Conservation (phyloP, 2,888 invertebrate genomes). For the Acanthosepion pharaonis region DNA sequence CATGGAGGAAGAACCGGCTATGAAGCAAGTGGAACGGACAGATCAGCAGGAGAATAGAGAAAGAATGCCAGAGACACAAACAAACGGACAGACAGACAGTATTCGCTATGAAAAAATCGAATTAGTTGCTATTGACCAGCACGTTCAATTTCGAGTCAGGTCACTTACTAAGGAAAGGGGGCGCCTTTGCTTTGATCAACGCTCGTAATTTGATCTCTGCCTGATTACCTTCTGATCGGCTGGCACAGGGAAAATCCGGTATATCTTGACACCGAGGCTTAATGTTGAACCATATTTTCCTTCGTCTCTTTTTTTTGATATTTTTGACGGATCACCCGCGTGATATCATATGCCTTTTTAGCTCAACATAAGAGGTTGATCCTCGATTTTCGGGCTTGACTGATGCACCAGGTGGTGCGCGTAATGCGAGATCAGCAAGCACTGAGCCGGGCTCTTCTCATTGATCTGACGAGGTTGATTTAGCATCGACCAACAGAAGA, state of each 20-base stretch:
- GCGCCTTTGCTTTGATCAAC: neutral
- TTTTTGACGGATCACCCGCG: constrained; percentile 33
- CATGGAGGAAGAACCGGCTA: neutral
- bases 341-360: constrained; percentile 33
- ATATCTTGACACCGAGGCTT: neutral
- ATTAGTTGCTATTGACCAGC: constrained; percentile 22
- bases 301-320: neutral
- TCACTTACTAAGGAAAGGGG: neutral
- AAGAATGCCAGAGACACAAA: neutral
- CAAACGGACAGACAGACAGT: neutral
- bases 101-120: neutral
- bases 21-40: neutral
- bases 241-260: neutral
- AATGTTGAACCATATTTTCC: neutral
- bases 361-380: neutral
- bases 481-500: neutral
- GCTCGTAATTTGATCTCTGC: neutral
- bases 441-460: neutral
- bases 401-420: neutral
- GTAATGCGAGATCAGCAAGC: neutral
- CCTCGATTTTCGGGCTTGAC: constrained; percentile 16
- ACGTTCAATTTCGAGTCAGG: constrained; percentile 1
- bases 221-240: neutral
- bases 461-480: constrained; percentile 33
- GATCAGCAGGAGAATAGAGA: neutral